A percentile compares a stretch with the other conserved stretches of the same genome.
phyloP scores from a whole-genome alignment of 1,140 invertebrate species.

The Nasonia longicornis region DNA sequence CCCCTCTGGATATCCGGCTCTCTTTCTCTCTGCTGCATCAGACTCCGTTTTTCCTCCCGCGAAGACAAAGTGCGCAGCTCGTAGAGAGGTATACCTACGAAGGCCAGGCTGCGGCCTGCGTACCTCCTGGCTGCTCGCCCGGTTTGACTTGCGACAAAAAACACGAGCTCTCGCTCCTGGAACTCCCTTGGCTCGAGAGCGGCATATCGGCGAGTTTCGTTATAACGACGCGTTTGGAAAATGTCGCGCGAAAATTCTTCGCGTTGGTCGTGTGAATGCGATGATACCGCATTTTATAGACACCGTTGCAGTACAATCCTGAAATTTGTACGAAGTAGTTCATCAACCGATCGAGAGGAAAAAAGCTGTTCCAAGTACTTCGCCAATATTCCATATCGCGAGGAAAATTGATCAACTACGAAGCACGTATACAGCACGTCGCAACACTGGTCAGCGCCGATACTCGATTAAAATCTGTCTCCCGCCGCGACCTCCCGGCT shows the following conservation, averaged over 20 bases:
- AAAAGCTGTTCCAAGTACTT: neutral
- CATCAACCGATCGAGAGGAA: too few relatives aligned
- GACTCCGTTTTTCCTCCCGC: constrained; percentile 33
- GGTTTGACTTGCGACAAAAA: constrained; percentile 40
- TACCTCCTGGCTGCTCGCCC: constrained; percentile 28
- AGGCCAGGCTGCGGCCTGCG: constrained; percentile 28
- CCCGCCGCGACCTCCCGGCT: neutral
- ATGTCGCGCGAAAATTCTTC: too few relatives aligned
- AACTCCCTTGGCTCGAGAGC: constrained; percentile 27
- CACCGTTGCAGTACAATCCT: too few relatives aligned
- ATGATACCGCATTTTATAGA: too few relatives aligned
- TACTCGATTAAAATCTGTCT: neutral
- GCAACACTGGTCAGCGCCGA: neutral
- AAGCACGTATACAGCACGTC: neutral
- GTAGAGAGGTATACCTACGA: neutral
- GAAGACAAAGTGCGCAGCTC: constrained; percentile 29
- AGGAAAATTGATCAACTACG: neutral
- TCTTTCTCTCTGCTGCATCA: constrained; percentile 20
- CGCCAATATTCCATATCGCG: neutral
- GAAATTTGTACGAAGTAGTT: too few relatives aligned
- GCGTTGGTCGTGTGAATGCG: too few relatives aligned
- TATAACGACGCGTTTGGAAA: too few relatives aligned
- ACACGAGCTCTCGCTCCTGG: constrained; percentile 13
- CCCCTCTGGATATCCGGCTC: constrained; percentile 55
- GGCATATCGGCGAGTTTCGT: too few relatives aligned